Evolutionary conservation across 2,888 invertebrate species (phyloP), one percentile per base, ranked within the genome.

Genomic region (Keiferia lycopersicella): DNA sequence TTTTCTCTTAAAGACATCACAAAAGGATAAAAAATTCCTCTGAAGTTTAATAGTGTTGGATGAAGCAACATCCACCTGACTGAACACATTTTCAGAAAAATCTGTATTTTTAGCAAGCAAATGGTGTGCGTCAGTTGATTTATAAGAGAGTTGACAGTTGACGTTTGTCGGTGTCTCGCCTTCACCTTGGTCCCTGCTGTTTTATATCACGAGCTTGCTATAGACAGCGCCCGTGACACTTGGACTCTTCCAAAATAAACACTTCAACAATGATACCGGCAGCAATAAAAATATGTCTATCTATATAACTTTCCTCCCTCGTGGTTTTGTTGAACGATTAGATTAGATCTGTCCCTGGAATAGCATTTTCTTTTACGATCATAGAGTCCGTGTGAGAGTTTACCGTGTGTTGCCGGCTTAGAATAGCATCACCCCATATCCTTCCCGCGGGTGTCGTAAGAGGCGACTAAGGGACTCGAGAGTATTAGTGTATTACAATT

Each of bases 111-210:
- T 69, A 77, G 75, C 70, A 66, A 68, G 70, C 67, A 74, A 68
- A 73, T 68, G 67, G 71, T 72, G 76, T 81, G 80, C 82, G 82
- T 83, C 81, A 83, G 74, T 80, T 84, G 80, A 84, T 86, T 83
- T 83, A 83, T 84, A 84, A 79, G 78, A 78, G 70, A 77, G 77
- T 79, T 81, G 84, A 84, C 84, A 81, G 78, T 77, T 83, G 85
- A 81, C 80, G 78, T 71, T 69, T 69, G 78, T 71, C 76, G 75
- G 74, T 74, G 72, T 70, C 39, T 85, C 80, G 86, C 91, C 91
- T 90, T 91, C 88, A 90, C 91, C 91, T 91, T 91, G 88, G 74
- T 77, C 73, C 76, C 75, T 73, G 77, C 84, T 90, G 90, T 78
- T 80, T 87, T 81, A 80, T 85, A 83, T 88, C 89, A 86, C 70